phyloP scores from a whole-genome alignment of 2,797 vertebrate species.

The Rhabdophis nuchalis region DNA sequence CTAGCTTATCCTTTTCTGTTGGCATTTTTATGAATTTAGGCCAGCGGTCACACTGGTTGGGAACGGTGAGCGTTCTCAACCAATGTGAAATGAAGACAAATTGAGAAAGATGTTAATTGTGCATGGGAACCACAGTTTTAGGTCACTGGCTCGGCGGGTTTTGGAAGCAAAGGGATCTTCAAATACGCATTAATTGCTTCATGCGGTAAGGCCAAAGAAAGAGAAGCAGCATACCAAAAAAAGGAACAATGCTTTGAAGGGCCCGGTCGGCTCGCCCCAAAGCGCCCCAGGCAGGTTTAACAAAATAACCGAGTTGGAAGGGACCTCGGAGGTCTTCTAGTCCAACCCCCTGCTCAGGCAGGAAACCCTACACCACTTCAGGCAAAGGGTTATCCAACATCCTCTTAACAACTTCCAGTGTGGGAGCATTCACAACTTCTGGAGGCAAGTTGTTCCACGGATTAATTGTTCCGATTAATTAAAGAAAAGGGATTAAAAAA shows the following conservation, averaged over 20 bases:
- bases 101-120: background rate
- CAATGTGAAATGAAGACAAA: no score
- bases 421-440: no score
- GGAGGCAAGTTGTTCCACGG: no score
- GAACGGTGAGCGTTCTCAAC: background rate
- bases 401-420: no score
- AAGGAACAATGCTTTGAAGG: background rate
- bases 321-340: no score
- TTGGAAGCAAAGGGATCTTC: background rate
- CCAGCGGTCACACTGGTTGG: background rate
- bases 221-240: background rate
- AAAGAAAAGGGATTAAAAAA: background rate
- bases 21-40: background rate
- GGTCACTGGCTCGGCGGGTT: background rate
- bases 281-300: background rate
- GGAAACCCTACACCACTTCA: no score
- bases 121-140: background rate
- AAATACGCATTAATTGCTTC: background rate
- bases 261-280: background rate
- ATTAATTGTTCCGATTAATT: no score
- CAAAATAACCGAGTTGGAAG: no score
- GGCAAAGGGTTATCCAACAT: no score
- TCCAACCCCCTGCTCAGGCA: no score
- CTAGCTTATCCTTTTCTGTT: background rate
- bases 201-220: background rate